A percentile compares a stretch with the other conserved stretches of the same genome.
Conservation (phyloP, 2,113 vertebrate genomes). For the Salvator merianae region DNA sequence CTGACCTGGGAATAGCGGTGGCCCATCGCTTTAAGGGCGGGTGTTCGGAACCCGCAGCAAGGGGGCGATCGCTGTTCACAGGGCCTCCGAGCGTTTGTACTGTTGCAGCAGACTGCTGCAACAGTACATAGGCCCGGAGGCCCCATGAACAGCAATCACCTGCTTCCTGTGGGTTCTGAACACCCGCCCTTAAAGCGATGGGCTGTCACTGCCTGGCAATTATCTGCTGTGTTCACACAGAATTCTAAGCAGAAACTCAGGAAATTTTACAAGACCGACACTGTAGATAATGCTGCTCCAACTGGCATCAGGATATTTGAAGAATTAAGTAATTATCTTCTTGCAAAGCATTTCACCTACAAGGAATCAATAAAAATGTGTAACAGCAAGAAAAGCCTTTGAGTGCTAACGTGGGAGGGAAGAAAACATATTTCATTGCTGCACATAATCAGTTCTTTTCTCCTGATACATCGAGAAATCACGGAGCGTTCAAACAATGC, state of each 20-base stretch:
- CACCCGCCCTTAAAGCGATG: no score
- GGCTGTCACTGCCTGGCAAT: no score
- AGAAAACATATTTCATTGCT: not conserved
- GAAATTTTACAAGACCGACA: not conserved
- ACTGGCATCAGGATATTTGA: slow-evolving; percentile 1
- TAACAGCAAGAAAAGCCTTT: not conserved
- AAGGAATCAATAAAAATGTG: slow-evolving; percentile 9
- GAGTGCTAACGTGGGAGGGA: not conserved
- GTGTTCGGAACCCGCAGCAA: no score
- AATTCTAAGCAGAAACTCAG: not conserved
- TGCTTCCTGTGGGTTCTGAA: no score
- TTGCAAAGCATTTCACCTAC: not conserved
- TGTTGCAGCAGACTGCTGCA: no score
- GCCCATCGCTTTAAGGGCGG: no score
- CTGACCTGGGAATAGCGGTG: no score
- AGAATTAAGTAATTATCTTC: slow-evolving; percentile 20
- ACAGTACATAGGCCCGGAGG: no score
- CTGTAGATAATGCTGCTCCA: not conserved
- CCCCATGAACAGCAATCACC: no score
- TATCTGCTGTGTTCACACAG: not conserved
- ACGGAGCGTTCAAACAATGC: not conserved
- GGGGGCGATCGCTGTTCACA: no score
- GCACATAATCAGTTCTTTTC: not conserved
- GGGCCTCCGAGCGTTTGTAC: no score
- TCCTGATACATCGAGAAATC: not conserved